Conservation (phyloP, 2,888 invertebrate species). For the Azorinus chamasolen region DNA sequence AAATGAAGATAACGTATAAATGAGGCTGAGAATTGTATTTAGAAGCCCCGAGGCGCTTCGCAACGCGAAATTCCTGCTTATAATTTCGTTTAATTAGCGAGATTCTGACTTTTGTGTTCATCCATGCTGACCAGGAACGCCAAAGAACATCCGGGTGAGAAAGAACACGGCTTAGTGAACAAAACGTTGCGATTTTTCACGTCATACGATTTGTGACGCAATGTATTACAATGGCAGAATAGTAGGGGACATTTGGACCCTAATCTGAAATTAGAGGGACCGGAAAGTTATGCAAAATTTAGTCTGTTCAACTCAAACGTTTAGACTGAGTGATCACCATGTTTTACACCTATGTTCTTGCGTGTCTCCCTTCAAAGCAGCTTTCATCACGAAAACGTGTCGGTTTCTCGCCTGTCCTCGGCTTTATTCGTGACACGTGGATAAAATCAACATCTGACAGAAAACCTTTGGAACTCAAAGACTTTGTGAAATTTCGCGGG, state of each 20-base stretch:
- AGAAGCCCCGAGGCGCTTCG: constrained; percentile 15
- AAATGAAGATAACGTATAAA: constrained; percentile 22
- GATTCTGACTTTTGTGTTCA: constrained; percentile 32
- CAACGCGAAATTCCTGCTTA: constrained; percentile 24
- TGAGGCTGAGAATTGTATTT: constrained; percentile 14
- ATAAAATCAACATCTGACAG: too few relatives aligned
- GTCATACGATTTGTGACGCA: neutral
- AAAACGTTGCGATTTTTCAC: constrained; percentile 3
- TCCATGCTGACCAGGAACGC: constrained; percentile 17
- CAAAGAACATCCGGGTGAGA: neutral
- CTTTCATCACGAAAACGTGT: too few relatives aligned
- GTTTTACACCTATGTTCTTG: constrained; percentile 43
- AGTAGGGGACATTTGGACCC: too few relatives aligned
- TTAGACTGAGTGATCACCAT: constrained; percentile 28
- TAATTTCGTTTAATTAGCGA: constrained; percentile 41
- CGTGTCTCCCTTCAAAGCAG: neutral
- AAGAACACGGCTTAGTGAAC: neutral
- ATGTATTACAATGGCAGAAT: too few relatives aligned
- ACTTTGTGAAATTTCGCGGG: too few relatives aligned
- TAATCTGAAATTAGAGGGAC: constrained; percentile 21
- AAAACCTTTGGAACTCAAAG: too few relatives aligned
- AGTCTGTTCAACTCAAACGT: constrained; percentile 34
- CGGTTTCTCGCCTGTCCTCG: too few relatives aligned
- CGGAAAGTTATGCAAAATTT: constrained; percentile 11
- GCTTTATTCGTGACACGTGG: too few relatives aligned